Conservation (phyloP, 2,113 vertebrate genomes). For the Myocastor coypus region DNA sequence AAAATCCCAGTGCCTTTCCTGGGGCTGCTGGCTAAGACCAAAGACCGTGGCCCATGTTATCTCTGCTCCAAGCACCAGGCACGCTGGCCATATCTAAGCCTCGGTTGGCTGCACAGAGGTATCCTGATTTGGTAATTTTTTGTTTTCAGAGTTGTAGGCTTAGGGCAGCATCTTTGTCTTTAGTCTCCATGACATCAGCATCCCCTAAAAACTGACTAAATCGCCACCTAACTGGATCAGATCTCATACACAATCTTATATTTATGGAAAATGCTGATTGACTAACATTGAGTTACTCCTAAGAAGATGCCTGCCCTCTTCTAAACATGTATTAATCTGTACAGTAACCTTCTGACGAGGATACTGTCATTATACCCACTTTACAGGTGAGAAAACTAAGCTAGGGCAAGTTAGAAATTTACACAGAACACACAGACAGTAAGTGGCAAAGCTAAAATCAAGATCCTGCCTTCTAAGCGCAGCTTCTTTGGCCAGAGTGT, state of each 20-base stretch:
- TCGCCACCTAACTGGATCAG: not conserved
- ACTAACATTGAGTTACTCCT: not conserved
- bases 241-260: not conserved
- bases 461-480: not conserved
- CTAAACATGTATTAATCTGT: not conserved
- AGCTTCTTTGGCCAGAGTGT: not conserved
- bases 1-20: not conserved
- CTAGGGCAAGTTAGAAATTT: not conserved
- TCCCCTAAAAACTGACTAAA: not conserved
- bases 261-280: not conserved
- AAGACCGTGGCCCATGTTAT: not conserved
- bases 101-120: not conserved
- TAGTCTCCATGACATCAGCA: not conserved
- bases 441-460: not conserved
- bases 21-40: not conserved
- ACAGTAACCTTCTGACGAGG: not conserved
- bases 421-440: not conserved
- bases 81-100: not conserved
- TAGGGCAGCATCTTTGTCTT: not conserved
- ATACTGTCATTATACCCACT: not conserved
- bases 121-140: no score
- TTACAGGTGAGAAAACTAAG: not conserved
- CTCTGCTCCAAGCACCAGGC: not conserved
- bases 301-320: not conserved
- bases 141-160: not conserved